phyloP scores from a whole-genome alignment of 2,797 vertebrate species.

The Eospalax fontanierii region DNA sequence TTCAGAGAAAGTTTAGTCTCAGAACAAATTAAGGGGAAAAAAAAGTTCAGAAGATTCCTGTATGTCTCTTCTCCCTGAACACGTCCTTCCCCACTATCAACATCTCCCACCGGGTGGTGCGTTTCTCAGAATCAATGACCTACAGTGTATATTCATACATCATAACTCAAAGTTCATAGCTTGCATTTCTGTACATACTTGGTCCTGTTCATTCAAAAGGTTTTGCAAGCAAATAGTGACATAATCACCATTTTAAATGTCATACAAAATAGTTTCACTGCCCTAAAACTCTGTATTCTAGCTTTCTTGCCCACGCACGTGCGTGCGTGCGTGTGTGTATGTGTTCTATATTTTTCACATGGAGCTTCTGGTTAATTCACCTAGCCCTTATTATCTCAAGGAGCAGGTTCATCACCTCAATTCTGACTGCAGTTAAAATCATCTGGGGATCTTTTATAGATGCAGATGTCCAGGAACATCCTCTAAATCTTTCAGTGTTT shows the following conservation, averaged over 20 bases:
- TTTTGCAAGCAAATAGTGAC: neutral
- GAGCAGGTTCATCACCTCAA: neutral
- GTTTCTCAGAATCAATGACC: neutral
- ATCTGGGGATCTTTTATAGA: neutral
- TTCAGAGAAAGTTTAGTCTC: neutral
- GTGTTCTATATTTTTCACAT: neutral
- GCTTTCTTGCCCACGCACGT: neutral
- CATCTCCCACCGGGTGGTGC: no score
- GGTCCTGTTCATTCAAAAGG: neutral
- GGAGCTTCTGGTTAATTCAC: neutral
- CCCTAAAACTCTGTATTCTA: neutral
- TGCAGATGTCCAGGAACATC: neutral
- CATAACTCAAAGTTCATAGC: neutral
- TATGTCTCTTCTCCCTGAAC: rapidly evolving
- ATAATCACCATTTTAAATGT: neutral
- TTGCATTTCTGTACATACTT: no score
- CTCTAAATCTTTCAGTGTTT: neutral
- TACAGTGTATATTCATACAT: neutral
- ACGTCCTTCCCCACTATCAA: neutral
- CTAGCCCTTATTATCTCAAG: neutral
- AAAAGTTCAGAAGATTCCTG: neutral
- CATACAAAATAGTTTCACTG: neutral
- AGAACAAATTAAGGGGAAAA: neutral
- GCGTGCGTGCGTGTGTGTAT: no score
- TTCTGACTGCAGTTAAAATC: neutral